These are phyloP conservation scores for Phortica okadai DNA, from an alignment of 2,888 invertebrate species.

Conservation along the genomic window DNA sequence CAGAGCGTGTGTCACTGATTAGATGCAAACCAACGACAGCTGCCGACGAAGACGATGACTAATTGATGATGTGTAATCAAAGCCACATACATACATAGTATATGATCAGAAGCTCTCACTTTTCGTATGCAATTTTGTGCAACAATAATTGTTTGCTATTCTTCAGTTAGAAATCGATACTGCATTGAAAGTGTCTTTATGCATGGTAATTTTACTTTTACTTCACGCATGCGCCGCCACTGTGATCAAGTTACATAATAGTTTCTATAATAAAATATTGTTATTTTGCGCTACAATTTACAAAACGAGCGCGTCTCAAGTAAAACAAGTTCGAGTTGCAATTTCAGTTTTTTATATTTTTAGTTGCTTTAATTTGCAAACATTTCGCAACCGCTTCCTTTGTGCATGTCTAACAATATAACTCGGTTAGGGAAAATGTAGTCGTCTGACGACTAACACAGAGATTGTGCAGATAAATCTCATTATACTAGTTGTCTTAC, in stretches of 20 bases:
- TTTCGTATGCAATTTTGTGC: background rate
- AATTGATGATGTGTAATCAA: background rate
- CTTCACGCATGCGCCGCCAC: conserved; percentile 22
- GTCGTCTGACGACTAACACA: background rate
- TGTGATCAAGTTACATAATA: conserved; percentile 19
- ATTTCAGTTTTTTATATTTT: background rate
- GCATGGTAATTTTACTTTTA: conserved; percentile 15
- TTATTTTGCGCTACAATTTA: background rate
- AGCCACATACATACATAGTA: background rate
- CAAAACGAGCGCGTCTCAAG: background rate
- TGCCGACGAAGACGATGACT: background rate
- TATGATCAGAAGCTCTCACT: conserved; percentile 1
- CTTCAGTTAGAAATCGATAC: conserved; percentile 15
- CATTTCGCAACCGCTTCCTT: conserved; percentile 23
- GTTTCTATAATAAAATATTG: background rate
- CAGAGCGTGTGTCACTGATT: conserved; percentile 34
- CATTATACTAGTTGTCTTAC: conserved; percentile 9
- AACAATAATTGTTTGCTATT: background rate
- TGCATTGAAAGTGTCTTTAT: conserved; percentile 1
- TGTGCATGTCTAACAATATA: conserved; percentile 2
- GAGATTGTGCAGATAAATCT: conserved; percentile 23
- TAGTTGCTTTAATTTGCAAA: conserved; percentile 16
- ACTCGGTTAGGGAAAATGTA: conserved; percentile 4
- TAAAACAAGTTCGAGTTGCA: conserved; percentile 9
- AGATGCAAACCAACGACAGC: conserved; percentile 25